Base-by-base conservation (phyloP, 2,888 invertebrate genomes). In the Thymelicus sylvestris region DNA sequence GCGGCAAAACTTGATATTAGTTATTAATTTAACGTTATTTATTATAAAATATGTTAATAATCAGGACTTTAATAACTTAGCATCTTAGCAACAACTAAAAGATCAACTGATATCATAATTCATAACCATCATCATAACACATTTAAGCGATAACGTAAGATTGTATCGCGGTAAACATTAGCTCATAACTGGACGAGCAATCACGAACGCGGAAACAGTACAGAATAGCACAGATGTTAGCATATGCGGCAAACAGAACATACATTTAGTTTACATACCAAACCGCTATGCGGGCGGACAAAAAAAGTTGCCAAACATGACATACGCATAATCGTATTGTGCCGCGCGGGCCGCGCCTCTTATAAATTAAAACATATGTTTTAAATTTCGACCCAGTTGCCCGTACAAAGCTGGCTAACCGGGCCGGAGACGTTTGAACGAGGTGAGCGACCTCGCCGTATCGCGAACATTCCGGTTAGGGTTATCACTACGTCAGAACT, bases 401-500 rank as follows among this genome's bases (percentile, higher is more conserved):
- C 81, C 84, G 86, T 86, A 86, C 86, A 88, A 86, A 87, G 86
- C 81, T 79, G 63, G 78, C 74, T 76, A 90, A 89, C 87, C 89
- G 86, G 88, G 90, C 83, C 90, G 83, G 85, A 88, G 88, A 88
- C 87, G 85, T 83, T 85, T 85, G 75, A 82, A 75, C 82, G 88
- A 90, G 92, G 92, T 92, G 86, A 90, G 82, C 85, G 93, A 92
- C 91, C 91, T 82, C 74, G 60, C 81, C 74, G 64, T 86, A 89
- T 86, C 86, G 82, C 79, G 76, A 87, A 86, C 83, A 90, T 85
- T 87, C 88, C 88, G 89, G 87, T 88, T 88, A 75, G 75, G 82
- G 82, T 86, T 89, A 87, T 88, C 87, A 83, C 73, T 75, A 78
- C 80, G 80, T 79, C 80, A 80, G 75, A 12, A 2, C n/a, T n/a